These are phyloP conservation scores for Ptiloglossa arizonensis DNA, from an alignment of 1,140 invertebrate genomes.

Conservation along the genomic window DNA sequence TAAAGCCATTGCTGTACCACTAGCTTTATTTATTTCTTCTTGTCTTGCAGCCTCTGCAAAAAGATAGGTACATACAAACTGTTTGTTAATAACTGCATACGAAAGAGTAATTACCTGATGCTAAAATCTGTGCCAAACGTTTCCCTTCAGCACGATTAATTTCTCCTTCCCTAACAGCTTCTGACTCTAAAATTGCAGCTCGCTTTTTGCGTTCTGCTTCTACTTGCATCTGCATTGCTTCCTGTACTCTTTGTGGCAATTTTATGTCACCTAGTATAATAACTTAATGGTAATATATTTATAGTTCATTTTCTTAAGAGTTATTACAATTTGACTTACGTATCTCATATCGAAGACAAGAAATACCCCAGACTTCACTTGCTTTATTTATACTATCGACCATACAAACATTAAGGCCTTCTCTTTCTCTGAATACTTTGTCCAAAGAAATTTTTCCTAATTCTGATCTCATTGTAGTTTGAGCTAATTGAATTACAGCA, in stretches of 20 bases:
- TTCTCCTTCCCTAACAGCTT: slow-evolving; percentile 96
- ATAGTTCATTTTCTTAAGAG: background rate
- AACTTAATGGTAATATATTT: slow-evolving; percentile 12
- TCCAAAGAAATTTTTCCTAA: slow-evolving; percentile 99
- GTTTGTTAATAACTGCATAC: background rate
- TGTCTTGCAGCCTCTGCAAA: slow-evolving; percentile 90
- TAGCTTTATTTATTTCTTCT: slow-evolving; percentile 93
- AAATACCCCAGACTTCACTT: slow-evolving; percentile 98
- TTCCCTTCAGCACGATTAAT: slow-evolving; percentile 99
- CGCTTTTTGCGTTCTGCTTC: slow-evolving; percentile 98
- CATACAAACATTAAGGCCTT: slow-evolving; percentile 97
- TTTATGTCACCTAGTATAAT: slow-evolving; percentile 91
- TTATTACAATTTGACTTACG: slow-evolving; percentile 84
- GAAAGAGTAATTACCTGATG: slow-evolving; percentile 86
- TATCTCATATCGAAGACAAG: slow-evolving; percentile 99
- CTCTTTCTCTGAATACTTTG: slow-evolving; percentile 98
- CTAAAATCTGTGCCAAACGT: slow-evolving; percentile 93
- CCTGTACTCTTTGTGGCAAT: slow-evolving; percentile 95
- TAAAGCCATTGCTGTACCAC: slow-evolving; percentile 93
- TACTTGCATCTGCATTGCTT: slow-evolving; percentile 99
- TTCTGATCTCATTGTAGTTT: slow-evolving; percentile 99
- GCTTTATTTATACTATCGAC: slow-evolving; percentile 99
- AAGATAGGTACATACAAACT: background rate
- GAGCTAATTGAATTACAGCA: slow-evolving; percentile 98
- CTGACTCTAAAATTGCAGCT: slow-evolving; percentile 98